phyloP scores from a whole-genome alignment of 2,888 invertebrate genomes.

The Phoronis australis region DNA sequence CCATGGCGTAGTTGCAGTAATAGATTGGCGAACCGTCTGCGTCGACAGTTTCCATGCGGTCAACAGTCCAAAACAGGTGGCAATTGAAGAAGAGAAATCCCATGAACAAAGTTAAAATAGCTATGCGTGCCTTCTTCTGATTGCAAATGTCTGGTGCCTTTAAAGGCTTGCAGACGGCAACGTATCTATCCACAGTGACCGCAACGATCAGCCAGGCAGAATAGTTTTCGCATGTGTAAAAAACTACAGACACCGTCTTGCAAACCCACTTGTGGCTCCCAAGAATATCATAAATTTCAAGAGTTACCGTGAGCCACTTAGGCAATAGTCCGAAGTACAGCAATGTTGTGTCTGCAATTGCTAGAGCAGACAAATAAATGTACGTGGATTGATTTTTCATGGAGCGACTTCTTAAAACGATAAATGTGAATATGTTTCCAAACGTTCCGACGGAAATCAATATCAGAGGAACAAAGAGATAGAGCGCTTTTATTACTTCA shows the following conservation, averaged over 20 bases:
- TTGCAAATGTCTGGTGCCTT: conserved; percentile 28
- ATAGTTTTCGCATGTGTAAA: conserved; percentile 39
- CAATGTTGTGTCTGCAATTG: conserved; percentile 42
- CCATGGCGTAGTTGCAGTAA: conserved; percentile 18
- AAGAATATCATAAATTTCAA: conserved; percentile 26
- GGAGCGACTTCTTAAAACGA: conserved; percentile 35
- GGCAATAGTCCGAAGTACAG: conserved; percentile 38
- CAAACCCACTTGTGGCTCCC: conserved; percentile 33
- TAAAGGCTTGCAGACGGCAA: conserved; percentile 36
- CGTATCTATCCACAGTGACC: conserved; percentile 29
- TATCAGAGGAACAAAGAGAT: conserved; percentile 36
- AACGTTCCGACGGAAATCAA: conserved; percentile 42
- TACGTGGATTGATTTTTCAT: conserved; percentile 41
- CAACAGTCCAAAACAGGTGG: conserved; percentile 34
- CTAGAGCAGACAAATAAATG: conserved; percentile 38
- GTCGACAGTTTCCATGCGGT: too few species aligned
- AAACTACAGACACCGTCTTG: conserved; percentile 30
- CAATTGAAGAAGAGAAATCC: conserved; percentile 21
- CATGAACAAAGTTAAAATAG: conserved; percentile 17
- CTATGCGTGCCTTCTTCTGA: conserved; percentile 21
- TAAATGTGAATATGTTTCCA: conserved; percentile 43
- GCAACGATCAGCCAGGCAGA: conserved; percentile 43
- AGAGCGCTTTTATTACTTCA: too few species aligned
- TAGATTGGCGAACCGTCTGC: conserved; percentile 8
- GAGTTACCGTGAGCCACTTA: conserved; percentile 35